A percentile compares a stretch with the other conserved stretches of the same genome.
These are phyloP conservation scores for Brachionus calyciflorus DNA, from an alignment of 1,140 invertebrate genomes.

Conservation along the genomic window DNA sequence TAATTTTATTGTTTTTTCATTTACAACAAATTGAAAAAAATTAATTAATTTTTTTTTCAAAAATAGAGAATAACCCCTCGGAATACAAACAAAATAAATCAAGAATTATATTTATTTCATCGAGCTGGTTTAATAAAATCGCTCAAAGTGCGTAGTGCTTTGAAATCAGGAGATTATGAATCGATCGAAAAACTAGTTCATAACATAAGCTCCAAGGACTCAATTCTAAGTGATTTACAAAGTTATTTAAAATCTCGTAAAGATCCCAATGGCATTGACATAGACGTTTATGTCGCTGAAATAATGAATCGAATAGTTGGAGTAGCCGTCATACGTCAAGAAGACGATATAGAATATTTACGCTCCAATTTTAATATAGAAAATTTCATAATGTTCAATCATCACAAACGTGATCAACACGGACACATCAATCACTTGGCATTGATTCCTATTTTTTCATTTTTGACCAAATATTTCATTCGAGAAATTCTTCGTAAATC, in stretches of 20 bases:
- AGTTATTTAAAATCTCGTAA: constrained; percentile 35
- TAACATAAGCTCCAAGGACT: constrained; percentile 48
- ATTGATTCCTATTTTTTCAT: constrained; percentile 65
- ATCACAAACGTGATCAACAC: constrained; percentile 61
- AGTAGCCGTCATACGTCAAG: constrained; percentile 58
- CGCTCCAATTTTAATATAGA: constrained; percentile 64
- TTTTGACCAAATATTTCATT: constrained; percentile 58
- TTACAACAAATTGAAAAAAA: too few relatives aligned
- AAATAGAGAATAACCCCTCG: constrained; percentile 64
- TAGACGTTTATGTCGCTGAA: constrained; percentile 61
- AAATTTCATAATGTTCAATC: constrained; percentile 60
- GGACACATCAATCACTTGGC: constrained; percentile 63
- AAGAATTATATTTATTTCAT: constrained; percentile 69
- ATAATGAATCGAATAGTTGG: constrained; percentile 58
- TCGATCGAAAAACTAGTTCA: constrained; percentile 50
- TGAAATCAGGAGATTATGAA: constrained; percentile 48
- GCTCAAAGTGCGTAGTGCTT: constrained; percentile 48
- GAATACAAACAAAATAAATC: constrained; percentile 63
- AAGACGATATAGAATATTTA: constrained; percentile 62
- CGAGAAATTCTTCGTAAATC: constrained; percentile 57
- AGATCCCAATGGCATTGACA: constrained; percentile 54
- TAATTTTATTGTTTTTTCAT: constrained; percentile 57
- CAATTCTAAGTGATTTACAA: constrained; percentile 52
- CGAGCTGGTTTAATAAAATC: constrained; percentile 62
- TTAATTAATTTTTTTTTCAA: not conserved